These are phyloP conservation scores for Notodonta ziczac DNA, from an alignment of 2,888 invertebrate species.

Conservation along the genomic window DNA sequence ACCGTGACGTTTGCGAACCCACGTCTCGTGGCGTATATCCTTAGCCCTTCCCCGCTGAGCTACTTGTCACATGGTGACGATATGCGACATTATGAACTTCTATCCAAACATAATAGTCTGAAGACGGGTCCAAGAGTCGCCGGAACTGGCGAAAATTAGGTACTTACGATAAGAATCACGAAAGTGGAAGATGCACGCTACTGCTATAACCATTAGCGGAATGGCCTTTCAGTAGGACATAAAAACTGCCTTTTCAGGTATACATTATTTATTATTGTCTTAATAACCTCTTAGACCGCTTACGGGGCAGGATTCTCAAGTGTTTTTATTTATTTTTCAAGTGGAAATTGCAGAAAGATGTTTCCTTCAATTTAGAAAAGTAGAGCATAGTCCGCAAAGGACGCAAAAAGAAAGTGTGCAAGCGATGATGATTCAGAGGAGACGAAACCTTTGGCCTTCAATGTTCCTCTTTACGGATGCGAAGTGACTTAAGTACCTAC, in stretches of 20 bases:
- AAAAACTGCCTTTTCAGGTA: conserved; percentile 2
- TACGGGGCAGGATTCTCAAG: conserved; percentile 1
- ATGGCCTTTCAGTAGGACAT: neutral
- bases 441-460: neutral
- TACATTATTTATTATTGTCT: neutral
- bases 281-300: neutral
- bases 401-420: neutral
- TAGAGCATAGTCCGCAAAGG: neutral
- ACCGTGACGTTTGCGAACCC: neutral
- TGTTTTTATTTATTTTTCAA: neutral
- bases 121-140: neutral
- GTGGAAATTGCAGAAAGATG: neutral
- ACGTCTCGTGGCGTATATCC: no score
- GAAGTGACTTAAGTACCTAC: neutral
- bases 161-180: neutral
- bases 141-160: neutral
- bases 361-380: no score
- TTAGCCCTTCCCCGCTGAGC: no score
- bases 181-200: conserved; percentile 1
- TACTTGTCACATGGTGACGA: no score
- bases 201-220: neutral
- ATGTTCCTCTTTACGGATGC: neutral
- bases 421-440: neutral
- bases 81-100: no score
- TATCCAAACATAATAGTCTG: neutral